phyloP scores from a whole-genome alignment of 1,140 invertebrate genomes.

The Mercenaria mercenaria region DNA sequence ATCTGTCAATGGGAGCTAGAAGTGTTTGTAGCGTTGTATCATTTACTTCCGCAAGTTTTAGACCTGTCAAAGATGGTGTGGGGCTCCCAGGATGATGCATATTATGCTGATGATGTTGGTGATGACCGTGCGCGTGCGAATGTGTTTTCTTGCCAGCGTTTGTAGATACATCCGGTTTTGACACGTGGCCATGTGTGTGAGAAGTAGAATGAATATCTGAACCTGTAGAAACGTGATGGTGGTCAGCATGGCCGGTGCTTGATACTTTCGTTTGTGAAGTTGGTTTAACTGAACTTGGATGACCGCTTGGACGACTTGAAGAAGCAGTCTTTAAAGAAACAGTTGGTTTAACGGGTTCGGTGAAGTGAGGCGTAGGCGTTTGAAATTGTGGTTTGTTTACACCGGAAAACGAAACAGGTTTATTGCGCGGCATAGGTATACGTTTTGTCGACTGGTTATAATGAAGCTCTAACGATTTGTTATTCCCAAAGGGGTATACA shows the following conservation, averaged over 20 bases:
- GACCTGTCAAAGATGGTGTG: neutral
- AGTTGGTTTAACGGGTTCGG: neutral
- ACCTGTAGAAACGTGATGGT: neutral
- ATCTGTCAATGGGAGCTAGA: neutral
- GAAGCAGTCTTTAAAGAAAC: neutral
- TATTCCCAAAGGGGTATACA: conserved; percentile 35
- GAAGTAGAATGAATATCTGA: neutral
- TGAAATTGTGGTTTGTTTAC: neutral
- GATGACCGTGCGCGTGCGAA: neutral
- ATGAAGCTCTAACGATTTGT: conserved; percentile 20
- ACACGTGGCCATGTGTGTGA: neutral
- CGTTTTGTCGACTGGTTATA: conserved; percentile 1
- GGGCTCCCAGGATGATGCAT: neutral
- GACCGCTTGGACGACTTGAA: neutral
- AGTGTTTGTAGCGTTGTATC: conserved; percentile 2
- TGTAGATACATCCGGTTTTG: neutral
- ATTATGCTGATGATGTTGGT: neutral
- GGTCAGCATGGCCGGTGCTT: neutral
- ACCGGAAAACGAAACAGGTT: neutral
- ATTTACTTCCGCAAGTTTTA: neutral
- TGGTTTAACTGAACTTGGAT: neutral
- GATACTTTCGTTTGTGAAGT: neutral
- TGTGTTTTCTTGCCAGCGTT: neutral
- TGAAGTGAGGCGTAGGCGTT: neutral
- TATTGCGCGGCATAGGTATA: conserved; percentile 20